These are phyloP conservation scores for Machimus rusticus DNA, from an alignment of 2,888 invertebrate species.

Conservation along the genomic window DNA sequence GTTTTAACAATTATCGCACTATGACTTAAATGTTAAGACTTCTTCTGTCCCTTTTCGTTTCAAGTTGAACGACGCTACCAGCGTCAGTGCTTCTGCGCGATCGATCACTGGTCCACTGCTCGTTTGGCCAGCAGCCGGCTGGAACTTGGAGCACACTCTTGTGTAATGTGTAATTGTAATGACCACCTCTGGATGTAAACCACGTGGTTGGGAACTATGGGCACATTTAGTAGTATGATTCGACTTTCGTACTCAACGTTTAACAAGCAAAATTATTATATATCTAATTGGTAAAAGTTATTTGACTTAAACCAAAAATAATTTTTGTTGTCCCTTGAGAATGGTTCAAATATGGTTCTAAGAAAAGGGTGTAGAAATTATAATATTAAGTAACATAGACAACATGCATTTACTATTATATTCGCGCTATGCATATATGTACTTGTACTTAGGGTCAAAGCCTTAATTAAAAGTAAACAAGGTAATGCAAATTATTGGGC, in stretches of 20 bases:
- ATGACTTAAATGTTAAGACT: neutral
- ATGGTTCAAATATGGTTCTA: too few species aligned
- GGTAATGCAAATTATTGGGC: too few species aligned
- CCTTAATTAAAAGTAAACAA: too few species aligned
- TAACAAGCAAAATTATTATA: neutral
- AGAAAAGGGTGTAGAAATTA: too few species aligned
- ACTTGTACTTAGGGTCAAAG: too few species aligned
- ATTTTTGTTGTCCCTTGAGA: neutral
- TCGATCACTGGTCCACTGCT: neutral
- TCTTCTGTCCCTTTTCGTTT: conserved; percentile 3
- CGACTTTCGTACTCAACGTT: neutral
- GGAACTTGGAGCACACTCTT: neutral
- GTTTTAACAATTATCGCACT: conserved; percentile 34
- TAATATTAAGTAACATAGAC: too few species aligned
- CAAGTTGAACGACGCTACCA: neutral
- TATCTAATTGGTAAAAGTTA: neutral
- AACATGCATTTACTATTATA: too few species aligned
- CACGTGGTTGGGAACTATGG: neutral
- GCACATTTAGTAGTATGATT: neutral
- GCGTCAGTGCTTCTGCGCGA: neutral
- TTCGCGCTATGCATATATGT: too few species aligned
- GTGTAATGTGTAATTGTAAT: conserved; percentile 23
- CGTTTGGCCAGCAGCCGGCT: neutral
- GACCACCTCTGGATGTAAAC: neutral
- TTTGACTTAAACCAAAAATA: neutral